phyloP scores from a whole-genome alignment of 2,797 vertebrate species.

The Taenioides sp. region DNA sequence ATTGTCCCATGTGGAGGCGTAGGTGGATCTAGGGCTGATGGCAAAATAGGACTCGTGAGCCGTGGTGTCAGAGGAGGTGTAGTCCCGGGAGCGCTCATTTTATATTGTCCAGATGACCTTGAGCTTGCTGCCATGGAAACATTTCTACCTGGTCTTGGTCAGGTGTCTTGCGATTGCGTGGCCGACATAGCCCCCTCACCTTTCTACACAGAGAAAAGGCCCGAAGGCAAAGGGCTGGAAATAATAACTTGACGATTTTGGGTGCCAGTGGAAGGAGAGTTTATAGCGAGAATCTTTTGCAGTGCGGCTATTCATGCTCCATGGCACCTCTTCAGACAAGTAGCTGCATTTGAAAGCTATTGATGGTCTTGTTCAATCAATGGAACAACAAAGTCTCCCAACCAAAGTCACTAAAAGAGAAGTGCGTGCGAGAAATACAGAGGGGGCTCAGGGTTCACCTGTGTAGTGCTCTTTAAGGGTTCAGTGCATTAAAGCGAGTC shows the following conservation, averaged over 20 bases:
- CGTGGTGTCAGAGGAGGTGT: conserved; percentile 63
- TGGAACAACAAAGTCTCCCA: conserved; percentile 76
- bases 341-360: conserved; percentile 78
- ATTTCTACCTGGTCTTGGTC: conserved; percentile 56
- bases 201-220: conserved; percentile 65
- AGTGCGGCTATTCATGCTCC: conserved; percentile 72
- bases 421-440: conserved; percentile 27
- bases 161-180: conserved; percentile 56
- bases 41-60: conserved; percentile 60
- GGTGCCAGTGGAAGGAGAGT: conserved; percentile 53
- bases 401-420: conserved; percentile 70
- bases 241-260: conserved; percentile 60
- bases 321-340: conserved; percentile 73
- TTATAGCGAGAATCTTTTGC: conserved; percentile 74
- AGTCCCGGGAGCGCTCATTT: conserved; percentile 63
- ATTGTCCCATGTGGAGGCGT: conserved; percentile 40
- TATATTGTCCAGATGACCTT: conserved; percentile 73
- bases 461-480: conserved; percentile 28
- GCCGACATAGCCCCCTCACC: conserved; percentile 70
- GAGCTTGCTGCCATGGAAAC: conserved; percentile 69
- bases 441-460: conserved; percentile 20
- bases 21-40: conserved; percentile 45
- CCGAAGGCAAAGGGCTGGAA: conserved; percentile 70
- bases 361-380: conserved; percentile 75
- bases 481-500: conserved; percentile 6